phyloP scores from a whole-genome alignment of 2,888 invertebrate genomes.

The Limnephilus rhombicus region DNA sequence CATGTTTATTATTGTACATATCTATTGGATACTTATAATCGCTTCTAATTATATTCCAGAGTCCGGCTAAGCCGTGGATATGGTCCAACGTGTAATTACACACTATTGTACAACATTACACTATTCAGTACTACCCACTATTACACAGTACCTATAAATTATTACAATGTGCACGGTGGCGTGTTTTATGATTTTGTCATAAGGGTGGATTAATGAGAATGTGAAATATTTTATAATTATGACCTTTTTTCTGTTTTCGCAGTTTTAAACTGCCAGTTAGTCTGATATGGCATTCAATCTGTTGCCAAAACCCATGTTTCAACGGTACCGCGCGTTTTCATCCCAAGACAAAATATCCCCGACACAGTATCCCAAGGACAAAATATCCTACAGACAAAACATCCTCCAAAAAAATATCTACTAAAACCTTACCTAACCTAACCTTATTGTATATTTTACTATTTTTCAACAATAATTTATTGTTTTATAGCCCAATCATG shows the following conservation, averaged over 20 bases:
- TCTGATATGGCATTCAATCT: neutral
- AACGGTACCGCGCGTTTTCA: no score
- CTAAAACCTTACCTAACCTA: no score
- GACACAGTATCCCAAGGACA: no score
- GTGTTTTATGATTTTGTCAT: neutral
- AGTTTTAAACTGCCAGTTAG: neutral
- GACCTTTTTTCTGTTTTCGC: neutral
- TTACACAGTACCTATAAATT: neutral
- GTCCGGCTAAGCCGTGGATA: neutral
- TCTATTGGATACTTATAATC: conserved; percentile 60
- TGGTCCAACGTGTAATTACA: neutral
- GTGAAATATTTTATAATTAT: neutral
- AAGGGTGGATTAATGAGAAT: neutral
- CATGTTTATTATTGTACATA: conserved; percentile 29
- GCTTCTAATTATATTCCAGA: conserved; percentile 58
- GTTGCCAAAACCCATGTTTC: neutral
- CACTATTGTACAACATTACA: neutral
- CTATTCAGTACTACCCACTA: neutral
- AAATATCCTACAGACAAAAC: no score
- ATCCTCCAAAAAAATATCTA: no score
- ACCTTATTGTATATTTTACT: no score
- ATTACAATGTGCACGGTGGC: neutral
- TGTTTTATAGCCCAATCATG: no score
- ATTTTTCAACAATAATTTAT: no score
- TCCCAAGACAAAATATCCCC: no score